These are phyloP conservation scores for Pithys albifrons DNA, from an alignment of 2,113 vertebrate genomes.

Conservation along the genomic window DNA sequence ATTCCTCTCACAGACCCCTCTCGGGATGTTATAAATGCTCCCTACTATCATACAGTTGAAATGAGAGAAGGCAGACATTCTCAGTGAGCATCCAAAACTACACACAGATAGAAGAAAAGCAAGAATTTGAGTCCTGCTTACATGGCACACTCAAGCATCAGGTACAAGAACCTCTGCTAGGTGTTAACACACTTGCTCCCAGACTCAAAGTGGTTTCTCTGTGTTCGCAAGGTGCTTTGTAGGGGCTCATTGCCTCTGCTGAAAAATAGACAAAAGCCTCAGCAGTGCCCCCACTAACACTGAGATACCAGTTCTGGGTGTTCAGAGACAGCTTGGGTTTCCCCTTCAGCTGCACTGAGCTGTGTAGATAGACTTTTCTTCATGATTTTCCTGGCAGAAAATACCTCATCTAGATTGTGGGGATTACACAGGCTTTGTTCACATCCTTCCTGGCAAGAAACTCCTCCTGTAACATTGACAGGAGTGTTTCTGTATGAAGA, in stretches of 20 bases:
- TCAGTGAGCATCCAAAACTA: neutral
- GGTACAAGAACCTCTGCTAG: neutral
- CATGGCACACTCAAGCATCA: neutral
- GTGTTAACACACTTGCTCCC: neutral
- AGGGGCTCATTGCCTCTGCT: neutral
- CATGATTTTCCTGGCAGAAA: neutral
- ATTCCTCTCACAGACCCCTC: neutral
- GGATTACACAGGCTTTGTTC: neutral
- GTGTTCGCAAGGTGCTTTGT: neutral
- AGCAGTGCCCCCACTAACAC: neutral
- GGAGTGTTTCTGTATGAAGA: neutral
- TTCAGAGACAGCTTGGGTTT: neutral
- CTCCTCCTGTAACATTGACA: neutral
- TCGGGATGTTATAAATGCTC: neutral
- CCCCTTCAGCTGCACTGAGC: neutral
- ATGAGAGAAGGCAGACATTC: neutral
- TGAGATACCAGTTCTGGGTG: neutral
- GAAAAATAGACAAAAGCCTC: neutral
- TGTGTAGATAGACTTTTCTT: neutral
- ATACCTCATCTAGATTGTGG: neutral
- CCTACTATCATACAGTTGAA: neutral
- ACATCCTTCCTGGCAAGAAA: neutral
- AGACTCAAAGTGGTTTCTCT: neutral
- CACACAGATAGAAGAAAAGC: neutral
- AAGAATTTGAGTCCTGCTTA: neutral